Evolutionary conservation across 2,888 invertebrate species (phyloP), one percentile per base, ranked within the genome.

Genomic region (Drosophila niveifrons): DNA sequence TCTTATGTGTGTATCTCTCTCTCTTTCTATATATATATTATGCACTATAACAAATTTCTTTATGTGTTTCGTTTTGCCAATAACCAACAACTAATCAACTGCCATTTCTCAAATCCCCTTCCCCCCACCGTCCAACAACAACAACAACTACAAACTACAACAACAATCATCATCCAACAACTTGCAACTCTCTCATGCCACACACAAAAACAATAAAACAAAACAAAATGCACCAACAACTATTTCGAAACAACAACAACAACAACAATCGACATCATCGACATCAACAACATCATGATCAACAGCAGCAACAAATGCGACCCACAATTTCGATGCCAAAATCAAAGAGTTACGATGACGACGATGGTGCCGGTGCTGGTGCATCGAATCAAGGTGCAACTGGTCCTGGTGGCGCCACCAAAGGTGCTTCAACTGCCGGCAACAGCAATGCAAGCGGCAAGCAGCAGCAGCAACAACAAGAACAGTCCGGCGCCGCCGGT

Each of bases 261-360:
- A 41, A 47, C 52, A 56, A 52, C 63, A 51, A 23, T 11, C 50
- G 36, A 34, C 31, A 51, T 36, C 43, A 61, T 44, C 43, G 23
- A 23, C n/a, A 31, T 28, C 28, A 28, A 4, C 31, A 31, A 4
- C 36, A 57, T 56, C 56, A 59, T 58, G 52, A 70, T 52, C 66
- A 67, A 34, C 76, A 72, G 55, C 72, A 70, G 34, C 72, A 75
- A 23, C 86, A 83, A 72, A 57, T 51, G 57, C 91, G 91, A 64
- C 94, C 94, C 44, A 93, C 93, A 78, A 94, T 94, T 79, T 93
- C 94, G 62, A 93, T 94, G 93, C 94, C 94, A 59, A 94, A 94
- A 89, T 93, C 92, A 23, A 86, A 90, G 78, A 88, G 88, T 83
- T 91, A 90, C 89, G 88, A 92, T 75, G 79, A 91, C 51, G 91